A percentile compares a stretch with the other conserved stretches of the same genome.
Conservation (phyloP, 2,888 invertebrate genomes). For the Drosophila flavopinicola region DNA sequence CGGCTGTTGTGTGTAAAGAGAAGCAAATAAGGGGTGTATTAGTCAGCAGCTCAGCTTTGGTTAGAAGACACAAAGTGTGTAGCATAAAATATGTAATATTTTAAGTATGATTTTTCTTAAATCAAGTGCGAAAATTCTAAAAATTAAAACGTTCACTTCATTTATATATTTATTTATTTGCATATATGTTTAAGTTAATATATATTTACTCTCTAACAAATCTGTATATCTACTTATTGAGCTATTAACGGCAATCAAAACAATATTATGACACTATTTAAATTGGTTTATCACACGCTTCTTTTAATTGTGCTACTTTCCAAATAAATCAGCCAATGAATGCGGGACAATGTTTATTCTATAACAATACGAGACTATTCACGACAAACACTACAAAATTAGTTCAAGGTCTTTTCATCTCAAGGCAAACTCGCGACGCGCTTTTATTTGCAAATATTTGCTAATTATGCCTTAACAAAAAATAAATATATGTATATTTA, state of each 20-base stretch:
- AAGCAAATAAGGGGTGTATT: neutral
- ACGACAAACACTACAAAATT: slow-evolving; percentile 36
- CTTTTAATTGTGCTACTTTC: slow-evolving; percentile 3
- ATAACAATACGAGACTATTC: slow-evolving; percentile 19
- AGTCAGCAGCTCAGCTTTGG: neutral
- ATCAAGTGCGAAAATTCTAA: too few species aligned
- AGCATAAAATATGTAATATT: too few species aligned
- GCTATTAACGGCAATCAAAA: too few species aligned
- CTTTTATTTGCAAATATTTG: slow-evolving; percentile 75
- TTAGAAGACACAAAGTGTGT: too few species aligned
- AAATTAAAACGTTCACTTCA: too few species aligned
- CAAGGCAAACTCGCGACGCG: slow-evolving; percentile 48
- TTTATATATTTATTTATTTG: neutral
- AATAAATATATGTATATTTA: too few species aligned
- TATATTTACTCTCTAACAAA: too few species aligned
- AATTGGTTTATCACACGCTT: slow-evolving; percentile 1
- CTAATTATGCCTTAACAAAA: slow-evolving; percentile 57
- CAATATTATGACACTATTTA: neutral
- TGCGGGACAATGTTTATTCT: slow-evolving; percentile 18
- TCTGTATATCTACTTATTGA: too few species aligned
- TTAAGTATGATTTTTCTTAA: too few species aligned
- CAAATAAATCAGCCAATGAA: slow-evolving; percentile 26
- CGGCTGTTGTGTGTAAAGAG: neutral
- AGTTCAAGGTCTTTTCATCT: slow-evolving; percentile 61
- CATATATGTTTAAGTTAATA: neutral